phyloP scores from a whole-genome alignment of 1,140 invertebrate species.

The Drosophila pseudoananassae region DNA sequence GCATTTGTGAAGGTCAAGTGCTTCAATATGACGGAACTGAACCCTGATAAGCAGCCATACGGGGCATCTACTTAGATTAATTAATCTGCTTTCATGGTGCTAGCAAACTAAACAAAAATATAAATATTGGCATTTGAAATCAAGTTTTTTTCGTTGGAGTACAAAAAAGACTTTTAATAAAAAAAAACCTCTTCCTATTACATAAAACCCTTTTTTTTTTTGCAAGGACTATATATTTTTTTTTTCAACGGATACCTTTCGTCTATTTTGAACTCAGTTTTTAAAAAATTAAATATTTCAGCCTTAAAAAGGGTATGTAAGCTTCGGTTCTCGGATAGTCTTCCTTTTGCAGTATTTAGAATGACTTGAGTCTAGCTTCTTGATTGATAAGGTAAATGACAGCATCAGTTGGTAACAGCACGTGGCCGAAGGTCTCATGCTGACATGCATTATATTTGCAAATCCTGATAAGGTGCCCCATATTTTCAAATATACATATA shows the following conservation, averaged over 20 bases:
- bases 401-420: slow-evolving; percentile 18
- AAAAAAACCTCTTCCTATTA: too few species aligned
- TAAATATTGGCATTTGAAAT: too few species aligned
- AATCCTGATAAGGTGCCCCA: slow-evolving; percentile 27
- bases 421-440: slow-evolving; percentile 20
- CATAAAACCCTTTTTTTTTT: too few species aligned
- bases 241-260: too few species aligned
- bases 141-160: too few species aligned
- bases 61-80: neutral
- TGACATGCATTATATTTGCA: slow-evolving; percentile 1
- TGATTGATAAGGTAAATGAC: neutral
- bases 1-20: neutral
- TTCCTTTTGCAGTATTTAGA: neutral
- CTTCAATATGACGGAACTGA: neutral
- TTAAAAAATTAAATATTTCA: too few species aligned
- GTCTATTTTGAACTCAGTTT: neutral
- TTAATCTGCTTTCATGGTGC: too few species aligned
- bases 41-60: slow-evolving; percentile 1
- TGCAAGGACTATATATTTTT: too few species aligned
- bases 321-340: neutral
- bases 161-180: too few species aligned
- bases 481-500: slow-evolving; percentile 1
- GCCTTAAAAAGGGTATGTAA: neutral
- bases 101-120: too few species aligned
- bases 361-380: neutral